Base-by-base conservation (phyloP, 1,140 invertebrate genomes). In the Apis florea region DNA sequence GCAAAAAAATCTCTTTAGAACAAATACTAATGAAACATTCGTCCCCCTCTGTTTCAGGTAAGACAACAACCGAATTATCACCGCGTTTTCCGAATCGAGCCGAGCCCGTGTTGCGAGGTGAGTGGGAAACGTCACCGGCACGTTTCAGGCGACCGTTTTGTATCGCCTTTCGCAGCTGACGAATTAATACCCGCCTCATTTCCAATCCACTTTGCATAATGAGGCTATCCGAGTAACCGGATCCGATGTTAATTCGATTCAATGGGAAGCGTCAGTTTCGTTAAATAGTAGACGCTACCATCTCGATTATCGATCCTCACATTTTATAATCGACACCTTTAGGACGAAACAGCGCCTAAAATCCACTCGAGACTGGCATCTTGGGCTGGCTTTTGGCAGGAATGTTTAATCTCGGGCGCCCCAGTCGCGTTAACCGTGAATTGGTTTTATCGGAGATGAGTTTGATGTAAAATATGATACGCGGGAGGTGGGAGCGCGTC, bases 391-490 rank as follows among this genome's bases (percentile, higher is more conserved):
- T 19, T 40, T 40, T 49, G 56, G 26, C 17, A 15, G 51, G 47
- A 70, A 21, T 5, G 2, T 64, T 67, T 56, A 74, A 8, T 15
- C 40, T 9, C 53, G 12, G 68, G 26, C 13, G 4, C 21, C 70
- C 64, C 40, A 64, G 58, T 54, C n/a, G 75, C 83, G 83, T 90
- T 83, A 89, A 90, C 81, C 76, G 84, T 86, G 85, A 88, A 89
- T 90, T 85, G 72, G 76, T 80, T 85, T 82, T 68, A 67, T 58
- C 61, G 78, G 68, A 17, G 24, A 26, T 21, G 40, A 19, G n/a
- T 24, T 49, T 26, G 40, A 64, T 72, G 47, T 70, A 66, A 83
- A 86, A 81, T 86, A 77, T 67, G 80, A 75, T 83, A n/a, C 26
- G 70, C 51, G 24, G 17, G n/a, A 47, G 51, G n/a, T n/a, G 24